phyloP scores from a whole-genome alignment of 2,888 invertebrate genomes.

The Plusia festucae region DNA sequence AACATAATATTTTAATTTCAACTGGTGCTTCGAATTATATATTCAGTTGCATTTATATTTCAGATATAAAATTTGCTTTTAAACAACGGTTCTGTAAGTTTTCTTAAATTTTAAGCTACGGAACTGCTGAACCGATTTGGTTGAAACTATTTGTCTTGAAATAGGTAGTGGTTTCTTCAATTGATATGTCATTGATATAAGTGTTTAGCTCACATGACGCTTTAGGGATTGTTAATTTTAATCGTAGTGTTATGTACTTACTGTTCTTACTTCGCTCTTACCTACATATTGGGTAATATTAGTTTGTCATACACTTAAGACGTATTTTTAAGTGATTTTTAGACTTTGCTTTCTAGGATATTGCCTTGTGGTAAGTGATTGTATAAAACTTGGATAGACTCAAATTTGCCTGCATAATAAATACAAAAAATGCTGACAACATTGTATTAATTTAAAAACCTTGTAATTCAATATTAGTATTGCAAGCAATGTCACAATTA shows the following conservation, averaged over 20 bases:
- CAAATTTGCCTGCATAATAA: neutral
- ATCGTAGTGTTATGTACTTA: conserved; percentile 12
- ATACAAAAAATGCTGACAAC: no score
- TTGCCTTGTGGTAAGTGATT: conserved; percentile 9
- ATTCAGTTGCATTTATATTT: conserved; percentile 29
- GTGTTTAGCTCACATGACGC: neutral
- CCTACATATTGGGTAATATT: conserved; percentile 11
- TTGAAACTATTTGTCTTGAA: neutral
- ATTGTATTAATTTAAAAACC: neutral
- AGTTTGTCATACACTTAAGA: conserved; percentile 40
- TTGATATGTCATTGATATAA: neutral
- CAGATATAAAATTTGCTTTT: neutral
- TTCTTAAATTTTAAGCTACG: neutral
- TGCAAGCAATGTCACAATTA: neutral
- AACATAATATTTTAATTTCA: neutral
- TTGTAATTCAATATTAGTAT: neutral
- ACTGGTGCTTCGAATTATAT: conserved; percentile 21
- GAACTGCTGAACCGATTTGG: conserved; percentile 2
- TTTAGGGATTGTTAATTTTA: conserved; percentile 1
- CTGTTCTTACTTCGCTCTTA: neutral
- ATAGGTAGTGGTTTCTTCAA: neutral
- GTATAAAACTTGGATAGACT: neutral
- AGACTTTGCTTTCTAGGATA: conserved; percentile 25
- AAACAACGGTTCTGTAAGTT: neutral
- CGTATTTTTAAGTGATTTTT: conserved; percentile 26